Evolutionary conservation across 2,113 vertebrate genomes (phyloP), one percentile per base, ranked within the genome.

Genomic region (Fulica atra): DNA sequence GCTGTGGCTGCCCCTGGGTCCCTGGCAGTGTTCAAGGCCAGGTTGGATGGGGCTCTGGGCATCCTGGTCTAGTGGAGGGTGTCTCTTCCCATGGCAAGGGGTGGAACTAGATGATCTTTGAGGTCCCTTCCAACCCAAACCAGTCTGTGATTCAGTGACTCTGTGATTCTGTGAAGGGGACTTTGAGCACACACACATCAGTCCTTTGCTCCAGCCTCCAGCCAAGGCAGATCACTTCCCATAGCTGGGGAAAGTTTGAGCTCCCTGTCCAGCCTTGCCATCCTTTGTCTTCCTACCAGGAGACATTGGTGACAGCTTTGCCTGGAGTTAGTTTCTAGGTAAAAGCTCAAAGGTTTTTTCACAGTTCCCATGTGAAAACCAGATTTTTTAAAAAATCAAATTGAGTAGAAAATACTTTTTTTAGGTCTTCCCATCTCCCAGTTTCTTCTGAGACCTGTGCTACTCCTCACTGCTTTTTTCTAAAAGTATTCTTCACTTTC

Each of bases 181-280:
- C 19, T 85, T 57, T 65, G 35, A 31, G 19, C 48, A 40, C 35
- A 24, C 24, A 35, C 56, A 29, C 36, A 8, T 35, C 60, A 56
- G 19, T 42, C n/a, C 17, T 12, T 64, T 2, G 4, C 19, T 11
- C 15, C 3, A 3, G 19, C 13, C 73, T 81, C 53, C 54, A 69
- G 69, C 57, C 7, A 4, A 44, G 70, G 50, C 36, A 61, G 24
- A 25, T 81, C 38, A 15, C 40, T 26, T 96, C 38, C 46, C 11
- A 8, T 26, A 20, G 42, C 50, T 0, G 31, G 82, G 80, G 35
- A 94, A 95, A 83, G 80, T 92, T 95, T 72, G 50, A n/a, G 80
- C 83, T 92, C 88, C 53, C 36, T 95, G 65, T 13, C 36, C 77
- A 91, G 69, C 69, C 80, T 89, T 93, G 88, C 90, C 90, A 93